These are phyloP conservation scores for Hydra vulgaris DNA, from an alignment of 30 jellyfish, hydroid and myxozoan genomes.

Conservation along the genomic window DNA sequence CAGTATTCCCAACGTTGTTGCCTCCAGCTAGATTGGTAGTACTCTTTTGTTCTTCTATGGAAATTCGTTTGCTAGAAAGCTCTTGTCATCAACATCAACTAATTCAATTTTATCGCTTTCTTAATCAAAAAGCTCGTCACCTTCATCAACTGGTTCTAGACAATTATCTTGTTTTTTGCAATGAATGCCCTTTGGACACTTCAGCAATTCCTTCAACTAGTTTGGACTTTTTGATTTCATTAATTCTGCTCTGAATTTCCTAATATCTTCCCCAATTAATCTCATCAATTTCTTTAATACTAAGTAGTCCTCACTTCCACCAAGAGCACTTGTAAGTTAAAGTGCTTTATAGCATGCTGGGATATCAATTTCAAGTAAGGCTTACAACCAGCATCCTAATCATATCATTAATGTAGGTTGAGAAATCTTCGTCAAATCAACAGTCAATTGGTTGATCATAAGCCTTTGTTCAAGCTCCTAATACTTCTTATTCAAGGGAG, in stretches of 20 bases:
- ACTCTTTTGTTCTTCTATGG: too few species aligned
- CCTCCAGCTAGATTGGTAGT: too few species aligned
- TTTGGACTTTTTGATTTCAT: slow-evolving; percentile 21
- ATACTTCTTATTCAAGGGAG: slow-evolving; percentile 1
- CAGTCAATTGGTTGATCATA: background rate
- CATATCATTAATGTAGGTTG: background rate
- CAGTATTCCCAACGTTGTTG: too few species aligned
- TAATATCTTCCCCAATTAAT: slow-evolving; percentile 17
- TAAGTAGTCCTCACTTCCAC: slow-evolving; percentile 19
- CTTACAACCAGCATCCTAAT: background rate
- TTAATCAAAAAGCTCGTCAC: slow-evolving; percentile 15
- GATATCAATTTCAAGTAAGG: background rate
- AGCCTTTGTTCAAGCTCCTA: slow-evolving; percentile 3
- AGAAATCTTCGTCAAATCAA: background rate
- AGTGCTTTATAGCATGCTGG: slow-evolving; percentile 4
- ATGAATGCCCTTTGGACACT: slow-evolving; percentile 11
- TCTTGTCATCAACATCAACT: too few species aligned
- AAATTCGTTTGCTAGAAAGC: too few species aligned
- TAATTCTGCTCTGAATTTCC: slow-evolving; percentile 15
- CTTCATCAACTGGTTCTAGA: slow-evolving; percentile 14
- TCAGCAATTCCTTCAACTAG: slow-evolving; percentile 9
- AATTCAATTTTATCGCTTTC: background rate
- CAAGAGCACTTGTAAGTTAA: slow-evolving; percentile 3
- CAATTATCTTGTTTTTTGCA: background rate
- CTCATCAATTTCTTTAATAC: slow-evolving; percentile 4